Base-by-base conservation (phyloP, 2,888 invertebrate genomes). In the Caenorhabditis uteleia region DNA sequence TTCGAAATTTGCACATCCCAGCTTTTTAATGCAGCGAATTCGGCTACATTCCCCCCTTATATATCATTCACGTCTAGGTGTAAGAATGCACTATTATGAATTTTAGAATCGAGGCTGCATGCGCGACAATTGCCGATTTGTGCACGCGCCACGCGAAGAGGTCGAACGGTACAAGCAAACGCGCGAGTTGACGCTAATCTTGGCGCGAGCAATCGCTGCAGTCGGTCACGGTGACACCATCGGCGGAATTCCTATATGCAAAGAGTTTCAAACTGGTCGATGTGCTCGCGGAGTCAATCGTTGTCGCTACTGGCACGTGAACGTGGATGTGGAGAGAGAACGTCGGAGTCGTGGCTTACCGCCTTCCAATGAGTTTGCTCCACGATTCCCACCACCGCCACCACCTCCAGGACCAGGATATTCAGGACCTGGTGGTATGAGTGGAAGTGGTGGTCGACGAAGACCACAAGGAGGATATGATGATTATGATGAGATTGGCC, bases 101-200 rank as follows among this genome's bases (percentile, higher is more conserved):
- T 71, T 79, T 55, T 67, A 80, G 84, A 91, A 91, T 83, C 88
- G 88, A 39, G 87, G 89, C 62, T 91, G 91, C 80, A 87, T 88
- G n/a, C 87, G 91, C 75, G 87, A 88, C 3, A 89, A 88, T 58
- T 86, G 86, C 74, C 84, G 84, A 58, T 81, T 77, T 57, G 77
- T 80, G 40, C 91, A 91, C 84, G 90, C 91, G 78, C 87, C 89
- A 0, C 86, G 89, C 18, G 89, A 89, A 78, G 90, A 90, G 75
- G 91, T 91, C 82, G 87, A 87, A 66, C 88, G 89, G 61, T 89
- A 89, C 79, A 88, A 89, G 73, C 86, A 87, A 46, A 89, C 89
- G 12, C 91, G 91, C 1, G 89, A 89, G 80, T 86, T 91, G 79
- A 90, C 91, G 6, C 79, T 83, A 12, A 62, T 71, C 42, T 38